Evolutionary conservation across 2,113 vertebrate genomes (phyloP).

Genomic region (Pogona vitticeps): DNA sequence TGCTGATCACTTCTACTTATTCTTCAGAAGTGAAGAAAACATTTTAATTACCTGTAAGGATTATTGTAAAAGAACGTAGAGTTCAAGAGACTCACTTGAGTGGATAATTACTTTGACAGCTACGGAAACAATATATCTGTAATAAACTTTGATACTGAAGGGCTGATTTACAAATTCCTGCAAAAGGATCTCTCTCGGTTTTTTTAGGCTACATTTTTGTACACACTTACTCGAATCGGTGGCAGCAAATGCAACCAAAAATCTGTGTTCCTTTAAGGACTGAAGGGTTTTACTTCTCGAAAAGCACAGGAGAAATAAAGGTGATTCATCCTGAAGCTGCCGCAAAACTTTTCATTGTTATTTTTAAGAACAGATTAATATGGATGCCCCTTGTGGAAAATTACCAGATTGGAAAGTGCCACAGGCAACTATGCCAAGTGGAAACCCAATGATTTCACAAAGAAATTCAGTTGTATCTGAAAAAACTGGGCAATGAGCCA

Average conservation of each 20-base stretch:
- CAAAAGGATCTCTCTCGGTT: neutral
- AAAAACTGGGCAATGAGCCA: too few relatives aligned
- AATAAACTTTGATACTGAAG: neutral
- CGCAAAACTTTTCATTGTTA: too few relatives aligned
- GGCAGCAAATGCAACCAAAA: too few relatives aligned
- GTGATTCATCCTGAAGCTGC: too few relatives aligned
- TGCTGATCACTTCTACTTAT: neutral
- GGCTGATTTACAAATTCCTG: neutral
- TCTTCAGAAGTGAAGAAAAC: slow-evolving; percentile 4
- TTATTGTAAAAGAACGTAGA: neutral
- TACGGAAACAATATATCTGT: neutral
- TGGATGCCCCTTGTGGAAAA: too few relatives aligned
- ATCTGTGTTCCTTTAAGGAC: neutral
- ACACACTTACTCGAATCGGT: too few relatives aligned
- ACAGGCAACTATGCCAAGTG: too few relatives aligned
- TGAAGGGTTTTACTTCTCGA: neutral
- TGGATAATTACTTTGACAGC: neutral
- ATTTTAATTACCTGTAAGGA: slow-evolving; percentile 21
- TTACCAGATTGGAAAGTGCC: too few relatives aligned
- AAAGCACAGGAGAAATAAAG: too few relatives aligned
- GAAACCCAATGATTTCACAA: too few relatives aligned
- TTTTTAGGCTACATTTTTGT: neutral
- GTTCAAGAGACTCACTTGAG: neutral
- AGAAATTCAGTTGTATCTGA: too few relatives aligned
- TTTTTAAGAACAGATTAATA: too few relatives aligned